phyloP scores from a whole-genome alignment of 2,888 invertebrate genomes.

The Polia nebulosa region DNA sequence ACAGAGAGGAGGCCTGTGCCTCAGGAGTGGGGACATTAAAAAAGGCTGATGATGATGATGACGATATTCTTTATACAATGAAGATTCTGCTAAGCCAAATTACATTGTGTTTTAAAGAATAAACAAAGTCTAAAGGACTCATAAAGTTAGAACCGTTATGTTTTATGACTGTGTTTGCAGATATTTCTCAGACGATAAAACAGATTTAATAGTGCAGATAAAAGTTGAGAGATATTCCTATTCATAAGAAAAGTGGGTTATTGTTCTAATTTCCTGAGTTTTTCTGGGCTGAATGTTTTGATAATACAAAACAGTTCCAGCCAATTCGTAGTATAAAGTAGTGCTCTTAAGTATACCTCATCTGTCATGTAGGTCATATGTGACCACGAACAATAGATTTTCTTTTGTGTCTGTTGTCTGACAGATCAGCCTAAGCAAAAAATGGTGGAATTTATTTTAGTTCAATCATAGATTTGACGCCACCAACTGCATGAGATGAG shows the following conservation, averaged over 20 bases:
- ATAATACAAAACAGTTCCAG: not conserved
- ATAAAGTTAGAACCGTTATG: conserved; percentile 42
- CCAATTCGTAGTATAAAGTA: too few species aligned
- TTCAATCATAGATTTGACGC: too few species aligned
- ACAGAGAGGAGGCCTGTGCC: too few species aligned
- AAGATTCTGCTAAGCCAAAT: not conserved
- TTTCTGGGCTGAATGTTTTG: not conserved
- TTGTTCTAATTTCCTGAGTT: not conserved
- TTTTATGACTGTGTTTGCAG: conserved; percentile 34
- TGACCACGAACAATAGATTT: too few species aligned
- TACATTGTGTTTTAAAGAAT: not conserved
- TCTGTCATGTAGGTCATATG: too few species aligned
- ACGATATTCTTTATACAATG: not conserved
- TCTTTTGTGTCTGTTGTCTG: too few species aligned
- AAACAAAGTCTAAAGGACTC: conserved; percentile 20
- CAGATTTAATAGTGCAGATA: conserved; percentile 6
- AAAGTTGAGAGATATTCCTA: not conserved
- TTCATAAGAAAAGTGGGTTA: not conserved
- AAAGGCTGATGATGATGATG: too few species aligned
- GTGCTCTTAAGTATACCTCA: too few species aligned
- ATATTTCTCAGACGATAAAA: conserved; percentile 45
- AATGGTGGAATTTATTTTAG: too few species aligned
- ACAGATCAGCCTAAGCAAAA: too few species aligned
- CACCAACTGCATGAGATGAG: too few species aligned
- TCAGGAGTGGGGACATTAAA: too few species aligned